These are phyloP conservation scores for Drosophila mayaguana DNA, from an alignment of 2,888 invertebrate genomes.

Conservation along the genomic window DNA sequence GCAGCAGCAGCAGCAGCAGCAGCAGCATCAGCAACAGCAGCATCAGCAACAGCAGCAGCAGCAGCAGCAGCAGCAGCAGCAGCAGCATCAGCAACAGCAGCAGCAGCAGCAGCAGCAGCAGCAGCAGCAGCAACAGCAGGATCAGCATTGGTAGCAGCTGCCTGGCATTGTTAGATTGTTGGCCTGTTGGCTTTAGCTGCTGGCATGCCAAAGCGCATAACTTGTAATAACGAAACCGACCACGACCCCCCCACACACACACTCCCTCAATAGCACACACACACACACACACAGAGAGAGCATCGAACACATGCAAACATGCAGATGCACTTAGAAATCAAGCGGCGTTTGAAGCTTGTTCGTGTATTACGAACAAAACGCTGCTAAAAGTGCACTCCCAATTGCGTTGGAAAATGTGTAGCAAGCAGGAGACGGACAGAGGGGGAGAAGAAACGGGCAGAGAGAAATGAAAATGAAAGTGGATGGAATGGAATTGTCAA, in stretches of 20 bases:
- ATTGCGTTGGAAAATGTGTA: conserved; percentile 16
- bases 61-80: not conserved
- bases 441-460: too few species aligned
- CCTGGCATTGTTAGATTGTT: conserved; percentile 23
- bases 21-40: conserved; percentile 26
- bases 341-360: conserved; percentile 48
- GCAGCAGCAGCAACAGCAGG: not conserved
- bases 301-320: conserved; percentile 27
- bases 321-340: conserved; percentile 52
- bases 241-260: conserved; percentile 1
- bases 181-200: conserved; percentile 13
- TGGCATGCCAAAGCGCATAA: conserved; percentile 54
- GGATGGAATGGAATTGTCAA: conserved; percentile 58
- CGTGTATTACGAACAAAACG: conserved; percentile 32
- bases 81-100: not conserved
- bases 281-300: too few species aligned
- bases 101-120: not conserved
- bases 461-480: conserved; percentile 36
- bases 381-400: conserved; percentile 59
- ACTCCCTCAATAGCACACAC: too few species aligned
- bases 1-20: not conserved
- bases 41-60: not conserved
- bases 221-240: conserved; percentile 69
- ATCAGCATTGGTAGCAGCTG: conserved; percentile 28
- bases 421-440: not conserved